Evolutionary conservation across 2,888 invertebrate genomes (phyloP).

Genomic region (Onthophagus sagittarius): DNA sequence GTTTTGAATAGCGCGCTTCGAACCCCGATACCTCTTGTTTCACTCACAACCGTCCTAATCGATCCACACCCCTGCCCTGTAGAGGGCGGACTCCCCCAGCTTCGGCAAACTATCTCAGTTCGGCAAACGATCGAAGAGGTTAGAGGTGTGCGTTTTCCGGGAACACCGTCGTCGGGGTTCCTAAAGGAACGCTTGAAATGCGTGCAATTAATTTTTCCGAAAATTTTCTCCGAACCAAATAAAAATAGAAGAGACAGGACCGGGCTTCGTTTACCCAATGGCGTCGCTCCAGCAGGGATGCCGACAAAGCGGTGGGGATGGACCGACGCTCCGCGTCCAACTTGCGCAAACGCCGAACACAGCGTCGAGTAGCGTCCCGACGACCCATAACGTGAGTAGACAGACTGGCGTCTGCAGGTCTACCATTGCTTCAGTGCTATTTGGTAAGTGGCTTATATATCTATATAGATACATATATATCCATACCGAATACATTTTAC

Average conservation of each 20-base stretch:
- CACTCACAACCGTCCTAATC: background rate
- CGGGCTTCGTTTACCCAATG: slow-evolving; percentile 38
- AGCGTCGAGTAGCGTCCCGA: slow-evolving; percentile 63
- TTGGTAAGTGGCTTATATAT: slow-evolving; percentile 35
- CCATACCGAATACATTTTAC: background rate
- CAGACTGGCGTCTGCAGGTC: slow-evolving; percentile 51
- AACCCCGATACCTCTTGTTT: background rate
- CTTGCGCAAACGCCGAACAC: slow-evolving; percentile 54
- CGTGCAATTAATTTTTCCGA: slow-evolving; percentile 14
- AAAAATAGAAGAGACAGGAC: slow-evolving; percentile 23
- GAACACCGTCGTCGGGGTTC: background rate
- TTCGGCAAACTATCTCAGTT: background rate
- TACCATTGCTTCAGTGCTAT: slow-evolving; percentile 37
- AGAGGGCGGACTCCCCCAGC: background rate
- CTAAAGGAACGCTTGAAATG: background rate
- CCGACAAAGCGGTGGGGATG: slow-evolving; percentile 39
- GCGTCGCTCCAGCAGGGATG: slow-evolving; percentile 38
- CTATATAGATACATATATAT: slow-evolving; percentile 10
- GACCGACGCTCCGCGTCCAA: slow-evolving; percentile 26
- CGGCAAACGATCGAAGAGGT: slow-evolving; percentile 1
- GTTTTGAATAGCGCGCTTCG: background rate
- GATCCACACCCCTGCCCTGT: background rate
- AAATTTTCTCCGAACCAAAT: slow-evolving; percentile 6
- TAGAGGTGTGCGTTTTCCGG: background rate
- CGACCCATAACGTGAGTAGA: slow-evolving; percentile 52